These are phyloP conservation scores for Hydractinia echinata DNA, from an alignment of 30 jellyfish, hydroid and myxozoan genomes.

Conservation along the genomic window DNA sequence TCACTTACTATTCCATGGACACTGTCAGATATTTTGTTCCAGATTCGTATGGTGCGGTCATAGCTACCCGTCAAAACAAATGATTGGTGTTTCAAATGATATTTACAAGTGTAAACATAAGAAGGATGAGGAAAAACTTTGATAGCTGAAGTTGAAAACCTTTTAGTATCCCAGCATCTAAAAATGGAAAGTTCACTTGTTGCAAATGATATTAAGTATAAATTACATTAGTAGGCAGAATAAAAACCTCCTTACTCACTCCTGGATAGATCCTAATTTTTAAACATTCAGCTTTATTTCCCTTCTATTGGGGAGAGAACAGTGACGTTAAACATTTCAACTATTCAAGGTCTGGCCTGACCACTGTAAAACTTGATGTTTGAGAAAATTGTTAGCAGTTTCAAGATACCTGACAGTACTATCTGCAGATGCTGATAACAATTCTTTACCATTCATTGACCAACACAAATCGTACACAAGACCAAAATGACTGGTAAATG, in stretches of 20 bases:
- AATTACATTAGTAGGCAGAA: too few species aligned
- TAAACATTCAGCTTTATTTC: too few species aligned
- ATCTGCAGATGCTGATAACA: slow-evolving; percentile 95
- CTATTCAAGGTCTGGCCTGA: too few species aligned
- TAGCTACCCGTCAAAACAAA: slow-evolving; percentile 74
- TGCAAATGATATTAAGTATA: too few species aligned
- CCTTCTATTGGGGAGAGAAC: too few species aligned
- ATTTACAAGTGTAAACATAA: slow-evolving; percentile 65
- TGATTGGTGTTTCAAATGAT: slow-evolving; percentile 46
- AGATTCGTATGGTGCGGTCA: slow-evolving; percentile 64
- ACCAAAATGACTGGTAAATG: slow-evolving; percentile 83
- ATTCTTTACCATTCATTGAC: slow-evolving; percentile 74
- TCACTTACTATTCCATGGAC: slow-evolving; percentile 56
- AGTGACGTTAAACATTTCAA: too few species aligned
- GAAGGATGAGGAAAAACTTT: slow-evolving; percentile 84
- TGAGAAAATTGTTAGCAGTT: too few species aligned
- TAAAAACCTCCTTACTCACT: too few species aligned
- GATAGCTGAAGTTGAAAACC: slow-evolving; percentile 46
- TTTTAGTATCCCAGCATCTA: slow-evolving; percentile 78
- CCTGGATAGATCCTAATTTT: too few species aligned
- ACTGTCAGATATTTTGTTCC: slow-evolving; percentile 76
- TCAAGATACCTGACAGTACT: slow-evolving; percentile 71
- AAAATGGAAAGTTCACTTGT: too few species aligned
- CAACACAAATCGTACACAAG: slow-evolving; percentile 84
- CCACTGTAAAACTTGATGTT: too few species aligned